Evolutionary conservation across 23 tunicate genomes (phyloP).

Genomic region (Styela plicata): DNA sequence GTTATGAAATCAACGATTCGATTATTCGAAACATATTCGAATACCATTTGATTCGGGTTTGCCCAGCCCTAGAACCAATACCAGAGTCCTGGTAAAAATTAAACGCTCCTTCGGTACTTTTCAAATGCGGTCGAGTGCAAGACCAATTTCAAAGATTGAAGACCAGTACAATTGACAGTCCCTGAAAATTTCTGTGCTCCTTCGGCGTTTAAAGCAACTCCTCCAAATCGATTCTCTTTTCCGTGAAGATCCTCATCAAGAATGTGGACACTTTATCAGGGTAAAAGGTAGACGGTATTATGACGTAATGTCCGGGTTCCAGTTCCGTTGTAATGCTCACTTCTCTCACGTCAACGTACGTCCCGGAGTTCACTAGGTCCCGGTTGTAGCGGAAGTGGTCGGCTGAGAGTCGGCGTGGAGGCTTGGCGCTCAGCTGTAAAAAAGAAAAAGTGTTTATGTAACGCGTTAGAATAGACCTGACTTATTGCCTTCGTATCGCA

Average conservation of each 20-base stretch:
- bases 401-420: conserved; percentile 30
- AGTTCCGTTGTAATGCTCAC: conserved; percentile 69
- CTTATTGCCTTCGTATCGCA: too few relatives aligned
- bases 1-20: too few relatives aligned
- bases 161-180: too few relatives aligned
- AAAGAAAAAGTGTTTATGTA: too few relatives aligned
- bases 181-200: background rate
- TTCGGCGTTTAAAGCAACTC: conserved; percentile 16
- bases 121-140: too few relatives aligned
- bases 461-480: too few relatives aligned
- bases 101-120: too few relatives aligned
- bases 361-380: conserved; percentile 42
- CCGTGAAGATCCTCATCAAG: conserved; percentile 70
- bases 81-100: too few relatives aligned
- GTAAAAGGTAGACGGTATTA: conserved; percentile 75
- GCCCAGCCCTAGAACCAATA: too few relatives aligned
- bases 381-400: conserved; percentile 46
- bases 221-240: conserved; percentile 49
- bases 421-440: conserved; percentile 41
- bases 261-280: conserved; percentile 38
- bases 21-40: too few relatives aligned
- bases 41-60: too few relatives aligned
- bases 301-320: conserved; percentile 72
- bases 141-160: too few relatives aligned
- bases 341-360: conserved; percentile 64